These are phyloP conservation scores for Eutrigla gurnardus DNA, from an alignment of 2,797 vertebrate species.

Conservation along the genomic window DNA sequence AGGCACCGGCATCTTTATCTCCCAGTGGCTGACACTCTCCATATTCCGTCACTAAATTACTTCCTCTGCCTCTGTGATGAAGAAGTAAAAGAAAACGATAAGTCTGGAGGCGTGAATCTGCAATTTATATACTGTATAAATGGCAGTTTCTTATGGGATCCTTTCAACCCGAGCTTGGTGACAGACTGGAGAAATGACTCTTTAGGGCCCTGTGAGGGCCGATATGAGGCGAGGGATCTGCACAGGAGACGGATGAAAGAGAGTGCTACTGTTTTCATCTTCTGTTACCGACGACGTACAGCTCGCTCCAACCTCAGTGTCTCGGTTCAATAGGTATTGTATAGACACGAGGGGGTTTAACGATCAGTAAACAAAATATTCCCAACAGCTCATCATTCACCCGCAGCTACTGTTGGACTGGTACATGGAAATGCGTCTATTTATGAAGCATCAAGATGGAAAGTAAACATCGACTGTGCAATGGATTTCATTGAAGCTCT, in stretches of 20 bases:
- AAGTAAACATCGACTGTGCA: not conserved
- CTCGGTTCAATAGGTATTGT: slow-evolving; percentile 34
- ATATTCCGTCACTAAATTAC: slow-evolving; percentile 81
- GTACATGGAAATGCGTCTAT: not conserved
- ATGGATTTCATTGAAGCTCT: not conserved
- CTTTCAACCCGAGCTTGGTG: slow-evolving; percentile 53
- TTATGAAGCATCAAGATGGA: not conserved
- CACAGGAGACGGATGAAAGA: slow-evolving; percentile 33
- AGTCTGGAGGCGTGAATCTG: slow-evolving; percentile 75
- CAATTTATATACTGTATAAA: slow-evolving; percentile 77
- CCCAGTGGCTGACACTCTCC: slow-evolving; percentile 63
- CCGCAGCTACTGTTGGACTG: not conserved
- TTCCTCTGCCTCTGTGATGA: slow-evolving; percentile 77
- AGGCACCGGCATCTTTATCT: slow-evolving; percentile 75
- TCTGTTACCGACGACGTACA: slow-evolving; percentile 31
- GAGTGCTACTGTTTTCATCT: slow-evolving; percentile 50
- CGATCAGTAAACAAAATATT: slow-evolving; percentile 32
- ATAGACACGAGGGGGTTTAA: slow-evolving; percentile 1
- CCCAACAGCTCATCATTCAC: not conserved
- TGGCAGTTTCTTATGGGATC: slow-evolving; percentile 61
- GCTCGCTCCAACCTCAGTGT: slow-evolving; percentile 28
- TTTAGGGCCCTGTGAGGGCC: slow-evolving; percentile 57
- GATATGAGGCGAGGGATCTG: slow-evolving; percentile 63
- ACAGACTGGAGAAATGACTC: slow-evolving; percentile 64
- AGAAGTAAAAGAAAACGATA: slow-evolving; percentile 79